Evolutionary conservation across 2,888 invertebrate genomes (phyloP).

Genomic region (Lobophora halterata): DNA sequence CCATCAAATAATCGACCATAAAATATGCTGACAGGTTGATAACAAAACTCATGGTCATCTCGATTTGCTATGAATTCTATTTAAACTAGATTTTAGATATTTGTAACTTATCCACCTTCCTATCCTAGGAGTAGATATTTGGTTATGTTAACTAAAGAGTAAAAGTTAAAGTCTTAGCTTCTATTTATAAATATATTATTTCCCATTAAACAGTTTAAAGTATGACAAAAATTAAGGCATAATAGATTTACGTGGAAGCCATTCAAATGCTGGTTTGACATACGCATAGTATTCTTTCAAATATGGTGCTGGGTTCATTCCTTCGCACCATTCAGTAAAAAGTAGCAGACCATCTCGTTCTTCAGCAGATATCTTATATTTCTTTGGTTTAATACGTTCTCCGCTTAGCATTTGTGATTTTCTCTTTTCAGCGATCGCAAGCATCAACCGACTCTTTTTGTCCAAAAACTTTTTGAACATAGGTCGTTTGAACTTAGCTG

Average conservation of each 20-base stretch:
- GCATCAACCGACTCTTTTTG: slow-evolving; percentile 52
- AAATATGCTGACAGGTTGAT: slow-evolving; percentile 1
- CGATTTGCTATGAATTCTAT: too few relatives aligned
- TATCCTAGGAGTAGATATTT: too few relatives aligned
- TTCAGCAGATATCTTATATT: slow-evolving; percentile 55
- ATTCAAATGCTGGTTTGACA: slow-evolving; percentile 58
- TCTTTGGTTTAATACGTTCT: slow-evolving; percentile 41
- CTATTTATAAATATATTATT: too few relatives aligned
- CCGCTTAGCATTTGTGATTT: slow-evolving; percentile 40
- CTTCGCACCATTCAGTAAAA: slow-evolving; percentile 74
- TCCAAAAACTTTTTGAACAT: slow-evolving; percentile 58
- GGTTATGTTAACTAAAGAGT: too few relatives aligned
- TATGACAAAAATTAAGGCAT: slow-evolving; percentile 24
- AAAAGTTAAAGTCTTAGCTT: too few relatives aligned
- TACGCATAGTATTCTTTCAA: slow-evolving; percentile 58
- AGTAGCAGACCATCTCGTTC: slow-evolving; percentile 59
- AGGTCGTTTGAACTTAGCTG: slow-evolving; percentile 52
- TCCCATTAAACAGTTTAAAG: background rate
- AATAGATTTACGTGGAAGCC: slow-evolving; percentile 41
- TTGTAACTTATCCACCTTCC: too few relatives aligned
- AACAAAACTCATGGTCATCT: slow-evolving; percentile 10
- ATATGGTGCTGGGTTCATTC: slow-evolving; percentile 58
- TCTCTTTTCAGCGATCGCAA: slow-evolving; percentile 46
- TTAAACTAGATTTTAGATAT: too few relatives aligned
- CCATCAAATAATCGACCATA: background rate